A percentile compares a stretch with the other conserved stretches of the same genome.
Conservation (phyloP, 2,113 vertebrate genomes). For the Pelobates fuscus region DNA sequence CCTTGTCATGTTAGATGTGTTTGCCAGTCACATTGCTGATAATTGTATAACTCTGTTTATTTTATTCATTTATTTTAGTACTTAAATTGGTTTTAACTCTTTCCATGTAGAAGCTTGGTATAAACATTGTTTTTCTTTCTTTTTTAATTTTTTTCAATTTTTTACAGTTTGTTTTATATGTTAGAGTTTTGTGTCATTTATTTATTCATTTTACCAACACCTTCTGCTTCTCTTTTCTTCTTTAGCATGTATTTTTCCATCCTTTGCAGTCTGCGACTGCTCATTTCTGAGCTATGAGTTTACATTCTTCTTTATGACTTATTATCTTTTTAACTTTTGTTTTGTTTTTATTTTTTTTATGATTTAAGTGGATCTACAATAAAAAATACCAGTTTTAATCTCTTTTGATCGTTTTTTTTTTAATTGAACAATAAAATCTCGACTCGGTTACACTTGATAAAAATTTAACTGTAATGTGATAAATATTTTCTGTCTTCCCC, state of each 20-base stretch:
- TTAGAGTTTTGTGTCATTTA: constrained; percentile 58
- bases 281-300: constrained; percentile 38
- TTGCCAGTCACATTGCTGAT: constrained; percentile 88
- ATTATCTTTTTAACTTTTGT: constrained; percentile 9
- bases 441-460: no score
- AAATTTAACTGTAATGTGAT: no score
- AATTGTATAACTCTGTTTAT: constrained; percentile 62
- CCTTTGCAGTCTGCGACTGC: constrained; percentile 56
- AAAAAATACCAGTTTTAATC: no score
- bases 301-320: constrained; percentile 39
- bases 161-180: constrained; percentile 63
- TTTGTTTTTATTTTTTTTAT: background rate
- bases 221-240: constrained; percentile 60
- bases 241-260: constrained; percentile 56
- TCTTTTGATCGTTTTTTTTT: no score
- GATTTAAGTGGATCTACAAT: background rate
- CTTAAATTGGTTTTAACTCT: constrained; percentile 73
- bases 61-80: constrained; percentile 63
- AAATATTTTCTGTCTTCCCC: no score
- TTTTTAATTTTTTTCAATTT: constrained; percentile 56
- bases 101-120: constrained; percentile 62
- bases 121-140: constrained; percentile 61
- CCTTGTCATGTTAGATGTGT: constrained; percentile 74
- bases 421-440: no score
- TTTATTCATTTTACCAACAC: constrained; percentile 54